These are phyloP conservation scores for Scrobipalpa atriplicella DNA, from an alignment of 2,888 invertebrate species.

Conservation along the genomic window DNA sequence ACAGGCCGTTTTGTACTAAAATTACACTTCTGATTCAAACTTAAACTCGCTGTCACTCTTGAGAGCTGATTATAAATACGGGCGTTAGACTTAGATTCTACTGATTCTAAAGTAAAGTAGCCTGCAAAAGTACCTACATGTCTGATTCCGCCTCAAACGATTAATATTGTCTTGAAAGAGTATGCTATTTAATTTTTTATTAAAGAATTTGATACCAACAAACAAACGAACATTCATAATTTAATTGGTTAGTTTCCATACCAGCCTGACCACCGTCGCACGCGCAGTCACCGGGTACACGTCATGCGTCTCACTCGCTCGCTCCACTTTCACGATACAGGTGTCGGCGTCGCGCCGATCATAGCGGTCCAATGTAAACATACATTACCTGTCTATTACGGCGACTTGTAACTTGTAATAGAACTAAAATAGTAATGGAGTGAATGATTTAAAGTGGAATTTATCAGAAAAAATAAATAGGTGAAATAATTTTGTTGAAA, in stretches of 20 bases:
- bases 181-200: no score
- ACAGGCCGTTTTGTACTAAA: no score
- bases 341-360: no score
- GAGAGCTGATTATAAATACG: no score
- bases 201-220: not conserved
- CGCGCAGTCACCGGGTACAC: conserved; percentile 49
- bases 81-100: no score
- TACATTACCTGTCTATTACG: not conserved
- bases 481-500: not conserved
- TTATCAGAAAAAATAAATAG: not conserved
- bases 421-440: not conserved
- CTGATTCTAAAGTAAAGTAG: no score
- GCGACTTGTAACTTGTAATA: not conserved
- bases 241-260: not conserved
- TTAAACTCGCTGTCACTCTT: no score
- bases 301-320: conserved; percentile 62
- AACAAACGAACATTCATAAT: not conserved
- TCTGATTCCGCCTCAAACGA: no score
- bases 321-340: conserved; percentile 31
- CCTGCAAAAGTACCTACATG: no score
- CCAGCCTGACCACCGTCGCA: conserved; percentile 32
- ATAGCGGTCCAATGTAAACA: not conserved
- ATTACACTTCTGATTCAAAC: no score
- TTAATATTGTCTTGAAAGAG: no score
- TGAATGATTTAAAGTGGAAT: not conserved